phyloP scores from a whole-genome alignment of 2,797 vertebrate species.

The Prunella strophiata region DNA sequence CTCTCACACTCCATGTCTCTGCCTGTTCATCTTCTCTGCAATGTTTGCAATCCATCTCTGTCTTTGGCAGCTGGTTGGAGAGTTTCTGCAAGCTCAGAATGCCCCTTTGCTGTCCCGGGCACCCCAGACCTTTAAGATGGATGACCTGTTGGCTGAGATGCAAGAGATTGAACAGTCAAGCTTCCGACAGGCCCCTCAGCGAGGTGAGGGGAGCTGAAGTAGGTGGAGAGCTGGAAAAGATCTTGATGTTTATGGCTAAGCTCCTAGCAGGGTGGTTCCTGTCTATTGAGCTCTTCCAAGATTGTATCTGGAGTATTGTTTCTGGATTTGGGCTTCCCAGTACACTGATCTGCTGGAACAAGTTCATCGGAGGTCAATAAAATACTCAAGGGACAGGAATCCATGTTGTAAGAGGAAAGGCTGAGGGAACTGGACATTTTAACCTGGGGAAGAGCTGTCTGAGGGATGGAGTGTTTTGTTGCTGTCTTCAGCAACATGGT shows the following conservation, averaged over 20 bases:
- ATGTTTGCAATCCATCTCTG: background rate
- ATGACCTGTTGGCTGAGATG: conserved; percentile 97
- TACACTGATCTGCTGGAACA: background rate
- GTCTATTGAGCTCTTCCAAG: background rate
- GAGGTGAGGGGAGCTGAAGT: conserved; percentile 80
- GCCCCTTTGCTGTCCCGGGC: conserved; percentile 84
- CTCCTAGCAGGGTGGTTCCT: background rate
- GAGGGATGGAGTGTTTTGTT: background rate
- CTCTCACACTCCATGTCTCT: background rate
- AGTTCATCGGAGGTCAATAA: background rate
- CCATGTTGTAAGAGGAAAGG: background rate
- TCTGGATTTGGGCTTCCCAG: background rate
- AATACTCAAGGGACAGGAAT: background rate
- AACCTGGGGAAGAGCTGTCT: background rate
- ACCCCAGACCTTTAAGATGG: conserved; percentile 97
- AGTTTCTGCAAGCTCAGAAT: conserved; percentile 89
- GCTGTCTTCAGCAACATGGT: background rate
- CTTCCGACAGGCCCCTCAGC: conserved; percentile 93
- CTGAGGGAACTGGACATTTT: background rate
- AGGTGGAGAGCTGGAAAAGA: background rate
- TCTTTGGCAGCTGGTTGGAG: conserved; percentile 87
- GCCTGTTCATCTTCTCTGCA: background rate
- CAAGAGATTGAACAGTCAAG: conserved; percentile 97
- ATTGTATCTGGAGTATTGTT: background rate
- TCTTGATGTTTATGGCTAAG: background rate